Evolutionary conservation across 2,113 vertebrate species (phyloP), one percentile per base, ranked within the genome.

Genomic region (Pituophis catenifer): DNA sequence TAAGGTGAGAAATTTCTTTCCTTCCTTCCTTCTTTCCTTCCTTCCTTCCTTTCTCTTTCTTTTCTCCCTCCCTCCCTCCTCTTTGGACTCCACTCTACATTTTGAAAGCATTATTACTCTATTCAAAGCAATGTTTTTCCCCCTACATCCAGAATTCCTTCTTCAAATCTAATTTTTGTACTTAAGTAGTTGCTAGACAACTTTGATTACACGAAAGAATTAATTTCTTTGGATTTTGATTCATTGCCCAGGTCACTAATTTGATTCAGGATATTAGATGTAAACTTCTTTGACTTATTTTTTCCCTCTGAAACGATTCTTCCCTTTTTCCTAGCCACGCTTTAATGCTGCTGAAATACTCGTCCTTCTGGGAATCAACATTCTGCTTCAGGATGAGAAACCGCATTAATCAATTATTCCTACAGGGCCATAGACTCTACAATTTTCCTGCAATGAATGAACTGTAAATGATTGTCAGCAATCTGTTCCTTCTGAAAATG

Each of bases 391-490:
- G 52, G 81, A 94, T 93, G 86, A 75, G 93, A 92, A 91, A 62
- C 55, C 15, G 53, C 75, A 81, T 44, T 81, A 53, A 75, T 86
- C 90, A 92, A 57, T 52, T 44, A 89, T 38, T 91, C 55, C 52
- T 21, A 0, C 48, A 15, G 55, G 38, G 52, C 91, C 91, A 90
- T 85, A 92, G 54, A 86, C 89, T 65, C 33, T 48, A 90, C 88
- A 91, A 93, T 21, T 86, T 90, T 65, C 90, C 44, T 65, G 86
- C 88, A 53, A 29, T 57, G 44, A 91, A 90, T 86, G 33, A 95
- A 88, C 90, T 95, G 93, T 92, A 95, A 93, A 93, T 75, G 94
- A 95, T 86, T 44, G 44, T 91, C 89, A 94, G 87, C 93, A 94
- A 89, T 89, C 81, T 94, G 48, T 90, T 95, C 91, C 62, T 11